phyloP scores from a whole-genome alignment of 2,113 vertebrate genomes.

The Microcebus ravelobensis region DNA sequence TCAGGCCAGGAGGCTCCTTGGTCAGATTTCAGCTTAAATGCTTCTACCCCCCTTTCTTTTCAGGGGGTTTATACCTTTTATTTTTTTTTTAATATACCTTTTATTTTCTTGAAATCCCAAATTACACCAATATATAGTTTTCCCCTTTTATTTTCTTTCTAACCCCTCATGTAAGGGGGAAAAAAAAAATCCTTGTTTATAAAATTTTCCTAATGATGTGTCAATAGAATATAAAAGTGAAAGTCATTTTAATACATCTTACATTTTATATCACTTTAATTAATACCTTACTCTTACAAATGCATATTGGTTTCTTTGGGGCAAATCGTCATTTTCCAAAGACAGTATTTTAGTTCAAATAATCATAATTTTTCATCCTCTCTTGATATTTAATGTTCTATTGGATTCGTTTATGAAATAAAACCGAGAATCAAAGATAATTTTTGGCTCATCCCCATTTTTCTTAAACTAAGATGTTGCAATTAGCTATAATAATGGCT shows the following conservation, averaged over 20 bases:
- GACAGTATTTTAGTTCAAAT: neutral
- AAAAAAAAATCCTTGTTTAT: neutral
- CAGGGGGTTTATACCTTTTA: neutral
- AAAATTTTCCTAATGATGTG: neutral
- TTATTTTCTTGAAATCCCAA: conserved; percentile 18
- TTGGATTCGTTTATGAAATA: neutral
- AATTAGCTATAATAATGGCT: neutral
- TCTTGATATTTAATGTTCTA: neutral
- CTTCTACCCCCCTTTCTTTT: neutral
- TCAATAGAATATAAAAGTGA: conserved; percentile 4
- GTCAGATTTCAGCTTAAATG: neutral
- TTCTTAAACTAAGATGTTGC: neutral
- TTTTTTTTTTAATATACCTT: neutral
- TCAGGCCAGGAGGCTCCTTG: neutral
- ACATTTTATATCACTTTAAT: neutral
- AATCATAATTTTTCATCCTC: neutral
- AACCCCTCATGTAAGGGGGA: neutral
- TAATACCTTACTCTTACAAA: neutral
- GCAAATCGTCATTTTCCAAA: neutral
- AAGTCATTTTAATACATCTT: conserved; percentile 25
- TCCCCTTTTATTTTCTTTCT: neutral
- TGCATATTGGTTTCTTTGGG: neutral
- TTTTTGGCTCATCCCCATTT: neutral
- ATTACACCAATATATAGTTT: neutral
- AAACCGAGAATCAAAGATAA: neutral